Evolutionary conservation across 2,888 invertebrate species (phyloP), one percentile per base, ranked within the genome.

Genomic region (Drosophila affinis): DNA sequence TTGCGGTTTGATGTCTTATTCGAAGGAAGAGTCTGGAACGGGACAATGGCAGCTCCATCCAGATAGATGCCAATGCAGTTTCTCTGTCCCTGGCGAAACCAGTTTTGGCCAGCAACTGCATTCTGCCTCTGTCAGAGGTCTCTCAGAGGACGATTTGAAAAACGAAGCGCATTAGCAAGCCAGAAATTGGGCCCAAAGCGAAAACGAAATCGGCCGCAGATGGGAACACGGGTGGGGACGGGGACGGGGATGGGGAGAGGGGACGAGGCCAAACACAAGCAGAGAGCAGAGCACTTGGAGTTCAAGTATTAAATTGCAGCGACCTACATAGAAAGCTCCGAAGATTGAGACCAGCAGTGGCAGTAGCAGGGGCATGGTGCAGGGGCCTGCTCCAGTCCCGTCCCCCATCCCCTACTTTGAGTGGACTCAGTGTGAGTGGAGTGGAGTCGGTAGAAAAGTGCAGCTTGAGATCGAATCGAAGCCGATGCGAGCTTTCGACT

Each of bases 241-340:
- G 21, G 9, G 32, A 3, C 9, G 17, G 10, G 49, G 34, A 24
- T 18, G 14, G 29, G 9, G 4, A n/a, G 51, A 4, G 4, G 34
- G 12, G 14, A 5, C 14, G 59, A 34, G 53, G 64, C 29, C 29
- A 29, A 29, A 9, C 29, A 29, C 29, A 29, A 2, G 29, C 68
- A 46, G 61, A 65, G 39, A 14, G 39, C 7, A 14, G 39, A 39
- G 39, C 14, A 78, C 70, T 74, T 49, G 62, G 75, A 78, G 77
- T 76, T 69, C 78, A 65, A 78, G 89, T 90, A 89, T 90, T 90
- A 90, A 88, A 87, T 90, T 91, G 91, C 91, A 90, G 72, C 91
- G 91, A 91, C 91, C 91, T 91, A 91, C 88, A 90, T 91, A 90
- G 86, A 88, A 84, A 56, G 71, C 69, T 58, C 68, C 44, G 44